Conservation (phyloP, 2,888 invertebrate species). For the Mesoligia furuncula region DNA sequence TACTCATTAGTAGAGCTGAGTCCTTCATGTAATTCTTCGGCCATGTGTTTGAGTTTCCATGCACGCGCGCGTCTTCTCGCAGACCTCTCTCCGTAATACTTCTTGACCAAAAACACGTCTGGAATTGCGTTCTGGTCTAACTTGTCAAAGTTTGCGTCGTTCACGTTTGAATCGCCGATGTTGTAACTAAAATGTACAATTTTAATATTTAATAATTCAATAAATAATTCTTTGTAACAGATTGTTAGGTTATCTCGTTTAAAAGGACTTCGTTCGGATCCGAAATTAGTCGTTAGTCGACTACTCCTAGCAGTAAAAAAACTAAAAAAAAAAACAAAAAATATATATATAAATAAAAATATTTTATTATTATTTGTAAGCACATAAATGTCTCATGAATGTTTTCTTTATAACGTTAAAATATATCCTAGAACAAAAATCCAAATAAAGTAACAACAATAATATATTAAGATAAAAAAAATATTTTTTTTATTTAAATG, state of each 20-base stretch:
- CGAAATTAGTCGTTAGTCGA: neutral
- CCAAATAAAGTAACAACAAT: neutral
- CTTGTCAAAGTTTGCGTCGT: conserved; percentile 96
- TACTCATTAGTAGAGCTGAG: conserved; percentile 90
- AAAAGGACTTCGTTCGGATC: neutral
- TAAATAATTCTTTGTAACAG: neutral
- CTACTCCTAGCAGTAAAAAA: neutral
- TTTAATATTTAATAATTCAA: neutral
- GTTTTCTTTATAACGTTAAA: neutral
- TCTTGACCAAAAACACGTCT: conserved; percentile 98
- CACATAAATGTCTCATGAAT: neutral
- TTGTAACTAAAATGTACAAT: conserved; percentile 91
- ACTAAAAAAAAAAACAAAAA: too few relatives aligned
- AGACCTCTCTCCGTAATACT: conserved; percentile 94
- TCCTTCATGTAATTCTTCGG: conserved; percentile 90
- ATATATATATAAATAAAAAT: too few relatives aligned
- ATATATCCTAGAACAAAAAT: neutral
- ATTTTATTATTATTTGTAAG: too few relatives aligned
- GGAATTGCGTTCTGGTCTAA: conserved; percentile 93
- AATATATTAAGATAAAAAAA: neutral
- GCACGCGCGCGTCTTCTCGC: conserved; percentile 93
- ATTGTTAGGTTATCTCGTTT: neutral
- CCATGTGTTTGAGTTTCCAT: conserved; percentile 98
- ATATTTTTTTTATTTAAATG: too few relatives aligned
- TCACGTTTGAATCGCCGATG: conserved; percentile 97